Base-by-base conservation (phyloP, 1,140 invertebrate species). In the Eufriesea mexicana region DNA sequence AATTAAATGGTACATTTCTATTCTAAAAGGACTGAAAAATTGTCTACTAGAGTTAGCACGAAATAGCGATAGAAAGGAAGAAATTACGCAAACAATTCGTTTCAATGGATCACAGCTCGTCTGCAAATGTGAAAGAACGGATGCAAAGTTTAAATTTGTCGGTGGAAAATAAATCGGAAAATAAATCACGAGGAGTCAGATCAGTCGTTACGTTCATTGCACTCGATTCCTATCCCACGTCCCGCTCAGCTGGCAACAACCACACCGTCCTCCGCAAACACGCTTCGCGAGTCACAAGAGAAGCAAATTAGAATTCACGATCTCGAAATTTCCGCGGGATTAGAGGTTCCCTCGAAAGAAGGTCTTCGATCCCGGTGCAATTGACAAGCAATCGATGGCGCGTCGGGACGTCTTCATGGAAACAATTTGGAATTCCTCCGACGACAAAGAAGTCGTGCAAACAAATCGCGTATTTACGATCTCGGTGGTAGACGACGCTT, bases 381-480 rank as follows among this genome's bases (percentile, higher is more conserved):
- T 47, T 42, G 70, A 64, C 57, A 49, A 61, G 59, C 42, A 80
- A 80, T 80, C 70, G 79, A 80, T 64, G 61, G 16, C n/a, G 20
- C 49, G 20, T 49, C 35, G 73, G 47, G 20, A 74, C 62, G 54
- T 76, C 74, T 54, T 68, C 28, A 45, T 51, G 47, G 57, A 42
- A 57, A 70, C 28, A 76, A 70, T 83, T 62, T 66, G 61, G 66
- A 75, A 66, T 81, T 81, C 49, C 61, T 55, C 25, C 49, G 20
- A 16, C 6, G 35, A 45, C 4, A 49, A 28, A 74, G 51, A 74
- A 74, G n/a, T 74, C 61, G 49, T 16, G 49, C 47, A 74, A 81
- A 54, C 71, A 54, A 49, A 74, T 74, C 59, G 49, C n/a, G 47
- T 76, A 70, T 67, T 82, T 67, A 70, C 62, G 47, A 77, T 82